Base-by-base conservation (phyloP, 2,113 vertebrate genomes). In the Cheirogaleus medius region DNA sequence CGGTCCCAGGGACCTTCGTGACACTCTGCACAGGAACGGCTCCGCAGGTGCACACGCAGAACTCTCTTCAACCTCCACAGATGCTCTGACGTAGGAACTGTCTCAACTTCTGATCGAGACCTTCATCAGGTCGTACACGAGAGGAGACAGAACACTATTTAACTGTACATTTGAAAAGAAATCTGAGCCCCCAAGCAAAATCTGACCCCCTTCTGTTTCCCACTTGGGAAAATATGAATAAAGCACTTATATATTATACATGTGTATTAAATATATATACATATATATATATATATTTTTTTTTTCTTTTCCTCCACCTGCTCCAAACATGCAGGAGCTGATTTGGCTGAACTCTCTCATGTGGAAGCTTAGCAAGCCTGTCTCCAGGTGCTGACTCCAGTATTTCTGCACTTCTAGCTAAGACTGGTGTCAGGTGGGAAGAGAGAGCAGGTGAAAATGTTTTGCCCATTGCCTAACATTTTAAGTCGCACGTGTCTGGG, bases 1-100 rank as follows among this genome's bases (percentile, higher is more conserved):
- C 42, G 21, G 56, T 13, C 14, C 58, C 2, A 1, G 27, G 2
- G 58, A 44, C 9, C 29, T 17, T 52, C 2, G 1, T 3, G 1
- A 66, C 12, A 21, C 42, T 60, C 42, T 29, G 23, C 8, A 69
- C 74, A 42, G 34, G 32, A 13, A 56, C 23, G 37, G 20, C 32
- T 42, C 14, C 8, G 27, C 25, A 17, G 52, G 1, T 32, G n/a
- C 10, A 42, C 1, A 25, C 25, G 63, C 3, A 44, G 29, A 73
- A 23, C 29, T 49, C 23, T 7, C 5, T 21, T 73, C 32, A 18
- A 56, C n/a, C 21, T 21, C 25, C 21, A 44, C 10, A 87, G 37
- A 97, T 34, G 64, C 39, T 63, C 52, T 56, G 27, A 18, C 8
- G 6, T 64, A 56, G 37, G 42, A 76, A 1, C 82, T 84, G 27